These are phyloP conservation scores for Bombus superbus DNA, from an alignment of 1,140 invertebrate genomes.

Conservation along the genomic window DNA sequence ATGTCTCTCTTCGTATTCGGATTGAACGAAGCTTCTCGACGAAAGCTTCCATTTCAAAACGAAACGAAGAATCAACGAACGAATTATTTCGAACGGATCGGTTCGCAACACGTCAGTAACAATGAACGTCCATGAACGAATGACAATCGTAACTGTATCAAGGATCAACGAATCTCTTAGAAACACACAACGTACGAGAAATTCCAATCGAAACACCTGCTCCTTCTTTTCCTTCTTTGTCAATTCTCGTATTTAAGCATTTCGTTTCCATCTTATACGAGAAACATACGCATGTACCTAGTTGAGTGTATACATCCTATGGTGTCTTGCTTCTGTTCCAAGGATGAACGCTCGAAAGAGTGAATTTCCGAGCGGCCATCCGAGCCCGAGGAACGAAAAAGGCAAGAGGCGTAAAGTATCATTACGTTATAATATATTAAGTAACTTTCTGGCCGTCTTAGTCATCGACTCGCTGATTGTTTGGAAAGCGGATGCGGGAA, in stretches of 20 bases:
- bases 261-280: slow-evolving; percentile 17
- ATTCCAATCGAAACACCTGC: background rate
- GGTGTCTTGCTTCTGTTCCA: slow-evolving; percentile 32
- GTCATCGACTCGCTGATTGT: slow-evolving; percentile 66
- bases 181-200: slow-evolving; percentile 32
- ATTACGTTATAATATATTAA: slow-evolving; percentile 67
- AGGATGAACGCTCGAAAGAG: slow-evolving; percentile 46
- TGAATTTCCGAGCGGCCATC: slow-evolving; percentile 28
- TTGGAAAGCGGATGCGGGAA: slow-evolving; percentile 43
- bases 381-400: slow-evolving; percentile 26
- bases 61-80: background rate
- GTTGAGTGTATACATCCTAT: slow-evolving; percentile 14
- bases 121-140: slow-evolving; percentile 12
- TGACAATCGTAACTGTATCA: background rate
- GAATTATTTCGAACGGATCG: background rate
- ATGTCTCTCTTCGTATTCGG: background rate
- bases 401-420: slow-evolving; percentile 28
- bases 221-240: background rate
- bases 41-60: background rate
- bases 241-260: background rate
- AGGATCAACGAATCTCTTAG: slow-evolving; percentile 30
- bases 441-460: slow-evolving; percentile 74
- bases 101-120: background rate
- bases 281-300: background rate
- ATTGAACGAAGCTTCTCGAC: too few relatives aligned